Base-by-base conservation (phyloP, 2,888 invertebrate species). In the Stegophylla sp. region DNA sequence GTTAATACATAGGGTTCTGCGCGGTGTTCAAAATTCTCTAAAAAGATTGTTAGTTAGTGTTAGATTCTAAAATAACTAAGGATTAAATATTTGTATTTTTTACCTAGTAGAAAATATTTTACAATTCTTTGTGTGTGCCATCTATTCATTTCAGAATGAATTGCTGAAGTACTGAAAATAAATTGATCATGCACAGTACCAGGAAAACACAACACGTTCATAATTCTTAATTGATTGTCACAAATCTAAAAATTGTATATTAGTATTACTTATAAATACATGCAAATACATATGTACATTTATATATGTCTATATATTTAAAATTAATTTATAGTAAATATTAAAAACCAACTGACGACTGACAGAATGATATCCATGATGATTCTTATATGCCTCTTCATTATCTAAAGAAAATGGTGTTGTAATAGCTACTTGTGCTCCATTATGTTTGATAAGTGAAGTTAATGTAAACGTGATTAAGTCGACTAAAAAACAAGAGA, bases 51-150 rank as follows among this genome's bases (percentile, higher is more conserved):
- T 17, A 51, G 17, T 51, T 51, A 17, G 51, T 15, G 15, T 51
- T 51, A 51, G 5, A 51, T 51, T 51, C n/a, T 17, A 51, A 51
- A 51, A 51, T 51, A 51, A 51, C 51, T 51, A 51, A 51, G 51
- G 51, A 51, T 17, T 51, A n/a, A 51, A 15, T 51, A 51, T 51
- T 51, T 51, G 5, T 51, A 51, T 13, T 17, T 51, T 51, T 51
- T 51, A 51, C 51, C 51, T 5, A 51, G 51, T 51, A 51, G 51
- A 51, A 51, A 51, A 51, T 51, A 51, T 51, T 51, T 51, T 51
- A 15, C 51, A 51, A 51, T 51, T 51, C 51, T 51, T 51, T 51
- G 15, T 51, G 51, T 51, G 17, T 51, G 17, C 51, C 15, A 51
- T n/a, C 51, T 15, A 51, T 17, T 51, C 51, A 51, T 51, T 51